Conservation (phyloP, 2,888 invertebrate genomes). For the Agonopterix arenella region DNA sequence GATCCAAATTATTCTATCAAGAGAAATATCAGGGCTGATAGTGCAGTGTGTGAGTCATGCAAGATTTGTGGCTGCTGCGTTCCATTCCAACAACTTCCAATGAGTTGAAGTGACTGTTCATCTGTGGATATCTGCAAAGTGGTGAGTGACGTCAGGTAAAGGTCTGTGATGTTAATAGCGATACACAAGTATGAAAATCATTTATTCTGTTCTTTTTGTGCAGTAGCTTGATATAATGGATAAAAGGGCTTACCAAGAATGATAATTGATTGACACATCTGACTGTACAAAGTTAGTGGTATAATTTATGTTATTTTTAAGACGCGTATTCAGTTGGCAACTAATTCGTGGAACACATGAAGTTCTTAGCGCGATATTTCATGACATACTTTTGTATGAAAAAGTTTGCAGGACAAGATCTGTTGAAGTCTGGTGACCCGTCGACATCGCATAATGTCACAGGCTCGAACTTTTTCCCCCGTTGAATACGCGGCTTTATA, state of each 20-base stretch:
- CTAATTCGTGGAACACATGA: no score
- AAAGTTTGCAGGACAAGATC: no score
- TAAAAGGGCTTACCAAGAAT: constrained; percentile 38
- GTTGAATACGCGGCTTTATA: no score
- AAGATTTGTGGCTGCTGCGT: constrained; percentile 26
- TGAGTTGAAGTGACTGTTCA: constrained; percentile 23
- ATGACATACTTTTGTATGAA: no score
- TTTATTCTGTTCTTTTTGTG: constrained; percentile 31
- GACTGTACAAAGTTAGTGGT: no score
- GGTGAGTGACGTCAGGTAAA: constrained; percentile 30
- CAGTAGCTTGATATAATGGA: constrained; percentile 33
- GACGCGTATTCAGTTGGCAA: no score
- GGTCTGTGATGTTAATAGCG: constrained; percentile 19
- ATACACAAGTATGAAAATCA: constrained; percentile 13
- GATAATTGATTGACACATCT: constrained; percentile 15
- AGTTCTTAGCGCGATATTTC: no score
- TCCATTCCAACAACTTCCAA: constrained; percentile 17
- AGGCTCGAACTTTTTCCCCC: no score
- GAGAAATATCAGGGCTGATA: constrained; percentile 10
- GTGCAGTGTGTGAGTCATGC: constrained; percentile 28
- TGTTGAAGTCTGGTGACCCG: no score
- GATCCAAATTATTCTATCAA: constrained; percentile 17
- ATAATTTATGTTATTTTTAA: no score
- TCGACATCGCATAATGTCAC: no score
- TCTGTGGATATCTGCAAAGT: constrained; percentile 22